phyloP scores from a whole-genome alignment of 2,113 vertebrate species.

The Sardina pilchardus region DNA sequence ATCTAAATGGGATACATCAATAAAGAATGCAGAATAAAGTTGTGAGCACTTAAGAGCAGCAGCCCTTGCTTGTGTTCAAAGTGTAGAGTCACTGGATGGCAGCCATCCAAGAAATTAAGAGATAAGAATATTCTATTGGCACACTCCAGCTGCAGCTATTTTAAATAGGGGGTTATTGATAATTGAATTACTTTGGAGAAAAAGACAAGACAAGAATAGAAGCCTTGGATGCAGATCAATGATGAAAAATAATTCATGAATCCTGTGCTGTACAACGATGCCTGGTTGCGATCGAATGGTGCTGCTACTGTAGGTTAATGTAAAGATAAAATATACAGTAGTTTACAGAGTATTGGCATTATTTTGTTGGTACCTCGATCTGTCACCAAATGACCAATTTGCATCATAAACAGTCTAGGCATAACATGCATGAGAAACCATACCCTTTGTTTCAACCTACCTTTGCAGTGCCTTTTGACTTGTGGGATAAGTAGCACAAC shows the following conservation, averaged over 20 bases:
- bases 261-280: background rate
- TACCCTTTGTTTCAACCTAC: background rate
- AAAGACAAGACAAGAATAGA: conserved; percentile 66
- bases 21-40: conserved; percentile 78
- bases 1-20: conserved; percentile 81
- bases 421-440: background rate
- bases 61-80: conserved; percentile 56
- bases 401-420: background rate
- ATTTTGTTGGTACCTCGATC: background rate
- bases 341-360: background rate
- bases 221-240: conserved; percentile 64
- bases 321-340: background rate
- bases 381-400: background rate
- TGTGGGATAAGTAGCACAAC: background rate
- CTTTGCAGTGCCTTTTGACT: background rate
- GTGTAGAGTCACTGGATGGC: conserved; percentile 69
- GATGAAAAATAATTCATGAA: conserved; percentile 44
- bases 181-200: conserved; percentile 68
- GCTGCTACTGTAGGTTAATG: background rate
- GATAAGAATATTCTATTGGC: conserved; percentile 73
- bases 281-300: background rate
- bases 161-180: conserved; percentile 69
- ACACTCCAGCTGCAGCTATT: conserved; percentile 61
- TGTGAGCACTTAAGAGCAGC: conserved; percentile 75
- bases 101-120: conserved; percentile 71